Percentiles rank a stretch among this genome's conserved stretches.
Conservation (phyloP, 2,888 invertebrate species). For the Zaprionus obscuricornis region DNA sequence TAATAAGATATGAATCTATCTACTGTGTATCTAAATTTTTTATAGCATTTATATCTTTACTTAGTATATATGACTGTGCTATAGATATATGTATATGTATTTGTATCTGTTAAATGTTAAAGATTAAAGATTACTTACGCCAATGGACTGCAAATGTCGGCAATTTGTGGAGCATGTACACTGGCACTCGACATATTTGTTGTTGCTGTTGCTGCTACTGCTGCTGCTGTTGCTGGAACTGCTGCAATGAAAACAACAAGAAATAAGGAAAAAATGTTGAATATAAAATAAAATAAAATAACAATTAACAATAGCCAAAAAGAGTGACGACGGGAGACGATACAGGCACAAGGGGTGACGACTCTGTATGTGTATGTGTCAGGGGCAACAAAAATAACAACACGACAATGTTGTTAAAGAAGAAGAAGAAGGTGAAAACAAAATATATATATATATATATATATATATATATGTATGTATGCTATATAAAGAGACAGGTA, state of each 20-base stretch:
- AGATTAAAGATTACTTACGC: constrained; percentile 81
- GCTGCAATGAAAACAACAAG: constrained; percentile 74
- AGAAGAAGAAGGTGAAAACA: not conserved
- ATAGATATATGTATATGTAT: not conserved
- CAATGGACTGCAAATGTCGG: constrained; percentile 82
- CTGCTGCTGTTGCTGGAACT: constrained; percentile 83
- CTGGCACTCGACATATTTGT: constrained; percentile 85
- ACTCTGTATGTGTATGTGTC: not conserved
- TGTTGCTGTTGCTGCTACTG: no score
- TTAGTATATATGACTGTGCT: no score
- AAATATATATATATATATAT: not conserved
- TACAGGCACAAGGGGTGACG: no score
- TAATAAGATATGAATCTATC: constrained; percentile 20
- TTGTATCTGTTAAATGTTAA: no score
- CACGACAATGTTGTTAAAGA: not conserved
- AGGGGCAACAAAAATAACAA: constrained; percentile 20
- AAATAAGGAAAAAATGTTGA: constrained; percentile 46
- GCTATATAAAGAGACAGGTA: constrained; percentile 29
- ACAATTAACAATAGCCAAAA: not conserved
- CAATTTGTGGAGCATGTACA: constrained; percentile 85
- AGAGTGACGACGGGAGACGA: no score
- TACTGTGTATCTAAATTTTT: constrained; percentile 2
- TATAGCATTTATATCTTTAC: not conserved
- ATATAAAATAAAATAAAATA: constrained; percentile 38
- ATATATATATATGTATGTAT: constrained; percentile 33